Percentiles rank a stretch among this genome's conserved stretches.
phyloP scores from a whole-genome alignment of 2,113 vertebrate species.

The Notothenia rossii region DNA sequence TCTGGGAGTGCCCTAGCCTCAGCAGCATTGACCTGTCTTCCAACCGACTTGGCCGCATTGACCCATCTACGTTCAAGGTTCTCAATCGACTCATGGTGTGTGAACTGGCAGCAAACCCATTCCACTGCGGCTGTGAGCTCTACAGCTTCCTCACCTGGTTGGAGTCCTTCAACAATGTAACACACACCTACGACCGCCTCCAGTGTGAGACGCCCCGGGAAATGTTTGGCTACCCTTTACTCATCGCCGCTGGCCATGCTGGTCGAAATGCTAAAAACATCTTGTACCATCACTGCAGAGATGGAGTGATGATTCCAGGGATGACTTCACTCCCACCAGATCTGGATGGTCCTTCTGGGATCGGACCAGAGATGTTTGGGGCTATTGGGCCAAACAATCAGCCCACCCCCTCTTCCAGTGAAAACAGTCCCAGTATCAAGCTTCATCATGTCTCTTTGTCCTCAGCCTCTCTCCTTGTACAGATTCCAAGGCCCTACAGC shows the following conservation, averaged over 20 bases:
- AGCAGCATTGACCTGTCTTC: slow-evolving; percentile 98
- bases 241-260: slow-evolving; percentile 87
- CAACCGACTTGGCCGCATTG: slow-evolving; percentile 94
- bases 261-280: slow-evolving; percentile 94
- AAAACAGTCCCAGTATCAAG: slow-evolving; percentile 91
- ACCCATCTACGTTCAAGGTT: slow-evolving; percentile 92
- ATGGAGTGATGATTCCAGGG: slow-evolving; percentile 89
- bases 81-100: slow-evolving; percentile 93
- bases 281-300: slow-evolving; percentile 92
- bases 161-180: slow-evolving; percentile 96
- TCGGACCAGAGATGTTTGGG: slow-evolving; percentile 89
- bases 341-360: slow-evolving; percentile 89
- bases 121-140: slow-evolving; percentile 96
- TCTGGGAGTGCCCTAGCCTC: slow-evolving; percentile 95
- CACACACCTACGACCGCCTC: slow-evolving; percentile 96
- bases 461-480: slow-evolving; percentile 92
- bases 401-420: slow-evolving; percentile 88
- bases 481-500: slow-evolving; percentile 95
- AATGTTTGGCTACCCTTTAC: slow-evolving; percentile 91
- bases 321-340: slow-evolving; percentile 92
- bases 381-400: slow-evolving; percentile 90
- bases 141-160: slow-evolving; percentile 95
- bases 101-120: slow-evolving; percentile 96
- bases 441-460: slow-evolving; percentile 93
- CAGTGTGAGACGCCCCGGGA: slow-evolving; percentile 96